Conservation (phyloP, 2,888 invertebrate genomes). For the Platypus cylindrus region DNA sequence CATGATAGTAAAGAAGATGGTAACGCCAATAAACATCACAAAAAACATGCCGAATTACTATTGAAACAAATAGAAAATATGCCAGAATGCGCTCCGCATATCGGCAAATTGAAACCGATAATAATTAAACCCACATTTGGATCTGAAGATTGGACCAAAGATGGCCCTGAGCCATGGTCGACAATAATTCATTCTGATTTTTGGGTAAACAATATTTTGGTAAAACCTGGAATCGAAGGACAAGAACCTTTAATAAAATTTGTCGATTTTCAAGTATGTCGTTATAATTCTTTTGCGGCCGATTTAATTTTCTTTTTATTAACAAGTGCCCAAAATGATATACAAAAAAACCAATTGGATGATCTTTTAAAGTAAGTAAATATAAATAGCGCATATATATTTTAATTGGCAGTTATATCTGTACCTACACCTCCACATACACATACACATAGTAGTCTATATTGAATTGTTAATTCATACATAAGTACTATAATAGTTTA, state of each 20-base stretch:
- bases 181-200: slow-evolving; percentile 42
- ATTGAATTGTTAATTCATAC: too few species aligned
- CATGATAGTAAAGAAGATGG: not conserved
- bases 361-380: slow-evolving; percentile 10
- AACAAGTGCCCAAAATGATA: slow-evolving; percentile 17
- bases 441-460: too few species aligned
- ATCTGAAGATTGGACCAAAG: not conserved
- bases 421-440: too few species aligned
- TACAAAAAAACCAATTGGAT: slow-evolving; percentile 9
- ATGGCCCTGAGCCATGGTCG: slow-evolving; percentile 34
- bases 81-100: slow-evolving; percentile 4
- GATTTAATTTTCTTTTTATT: slow-evolving; percentile 24
- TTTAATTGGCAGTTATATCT: too few species aligned
- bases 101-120: not conserved
- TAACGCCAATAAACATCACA: not conserved
- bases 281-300: slow-evolving; percentile 17
- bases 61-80: slow-evolving; percentile 3
- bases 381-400: too few species aligned
- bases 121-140: slow-evolving; percentile 2
- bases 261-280: slow-evolving; percentile 22
- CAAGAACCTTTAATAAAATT: slow-evolving; percentile 18
- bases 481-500: not conserved
- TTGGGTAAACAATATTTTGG: slow-evolving; percentile 47
- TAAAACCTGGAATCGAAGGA: slow-evolving; percentile 30
- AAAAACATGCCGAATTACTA: slow-evolving; percentile 2